Evolutionary conservation across 2,888 invertebrate species (phyloP), one percentile per base, ranked within the genome.

Genomic region (Drosophila antonietae): DNA sequence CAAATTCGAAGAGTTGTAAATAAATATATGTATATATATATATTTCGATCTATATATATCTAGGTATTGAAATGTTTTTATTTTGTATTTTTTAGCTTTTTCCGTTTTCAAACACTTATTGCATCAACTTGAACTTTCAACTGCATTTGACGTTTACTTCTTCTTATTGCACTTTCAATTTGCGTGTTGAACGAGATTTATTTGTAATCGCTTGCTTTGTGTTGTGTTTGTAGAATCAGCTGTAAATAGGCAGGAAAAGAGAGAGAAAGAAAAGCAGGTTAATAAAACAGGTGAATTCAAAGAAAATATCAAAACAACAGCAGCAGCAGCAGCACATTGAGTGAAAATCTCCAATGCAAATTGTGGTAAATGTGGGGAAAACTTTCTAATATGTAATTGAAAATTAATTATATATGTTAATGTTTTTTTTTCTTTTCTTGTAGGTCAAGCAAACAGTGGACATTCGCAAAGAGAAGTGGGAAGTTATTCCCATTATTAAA

Each of bases 161-260:
- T 44, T 58, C 46, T 79, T 88, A 84, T 84, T 84, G 85, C 88
- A 88, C 88, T 81, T 82, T 79, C 51, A 64, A 71, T 68, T 79
- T 72, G 78, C 73, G 69, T 57, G 67, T 67, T 82, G 74, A 70
- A 67, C 58, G 31, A 53, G 23, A 53, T 47, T 65, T 43, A 31
- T 33, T 41, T 73, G 75, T 70, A 60, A 62, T 72, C 69, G 73
- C 60, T 74, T 79, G 51, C 60, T 69, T 68, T 74, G 67, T 70
- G 28, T 56, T 66, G 58, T 61, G 62, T 71, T 77, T 81, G 67
- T 75, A 73, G 78, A 75, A 75, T 80, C 87, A 81, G 78, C 83
- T 83, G 86, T 18, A 85, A 81, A 49, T 60, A 51, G 47, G 53
- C 65, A 68, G 47, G 71, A 67, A 68, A 58, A 60, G 28, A 70